phyloP scores from a whole-genome alignment of 2,888 invertebrate species.

The Nemapogon koenigi region DNA sequence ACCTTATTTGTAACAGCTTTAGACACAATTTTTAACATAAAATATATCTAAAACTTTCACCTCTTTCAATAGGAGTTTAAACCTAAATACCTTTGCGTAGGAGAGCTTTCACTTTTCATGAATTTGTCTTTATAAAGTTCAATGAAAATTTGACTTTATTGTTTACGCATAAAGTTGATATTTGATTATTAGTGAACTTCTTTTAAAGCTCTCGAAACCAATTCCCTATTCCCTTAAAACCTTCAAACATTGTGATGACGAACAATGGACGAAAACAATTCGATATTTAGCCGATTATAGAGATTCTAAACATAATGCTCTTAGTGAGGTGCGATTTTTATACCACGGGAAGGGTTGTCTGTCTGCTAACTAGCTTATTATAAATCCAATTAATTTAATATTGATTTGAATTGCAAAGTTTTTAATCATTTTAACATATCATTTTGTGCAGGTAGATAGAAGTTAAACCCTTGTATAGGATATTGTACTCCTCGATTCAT shows the following conservation, averaged over 20 bases:
- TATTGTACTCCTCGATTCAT: too few species aligned
- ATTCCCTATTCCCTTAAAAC: constrained; percentile 32
- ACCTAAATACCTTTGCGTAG: constrained; percentile 61
- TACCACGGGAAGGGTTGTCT: too few species aligned
- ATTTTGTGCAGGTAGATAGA: too few species aligned
- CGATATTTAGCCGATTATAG: constrained; percentile 64
- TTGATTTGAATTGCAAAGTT: too few species aligned
- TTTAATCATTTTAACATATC: too few species aligned
- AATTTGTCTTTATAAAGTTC: constrained; percentile 37
- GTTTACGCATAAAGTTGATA: constrained; percentile 23
- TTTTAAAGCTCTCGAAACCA: constrained; percentile 56
- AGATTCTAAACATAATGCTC: constrained; percentile 49
- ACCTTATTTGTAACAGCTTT: constrained; percentile 24
- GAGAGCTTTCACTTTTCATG: constrained; percentile 64
- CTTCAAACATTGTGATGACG: constrained; percentile 35
- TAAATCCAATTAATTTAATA: too few species aligned
- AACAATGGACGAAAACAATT: constrained; percentile 59
- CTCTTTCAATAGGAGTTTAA: constrained; percentile 63
- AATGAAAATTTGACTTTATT: constrained; percentile 28
- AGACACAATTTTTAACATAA: constrained; percentile 23
- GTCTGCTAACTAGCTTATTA: too few species aligned
- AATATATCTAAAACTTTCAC: constrained; percentile 52
- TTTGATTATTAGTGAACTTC: constrained; percentile 31
- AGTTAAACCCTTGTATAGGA: too few species aligned
- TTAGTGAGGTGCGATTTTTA: constrained; percentile 57